Conservation (phyloP, 2,797 vertebrate genomes). For the Mastacembelus armatus region DNA sequence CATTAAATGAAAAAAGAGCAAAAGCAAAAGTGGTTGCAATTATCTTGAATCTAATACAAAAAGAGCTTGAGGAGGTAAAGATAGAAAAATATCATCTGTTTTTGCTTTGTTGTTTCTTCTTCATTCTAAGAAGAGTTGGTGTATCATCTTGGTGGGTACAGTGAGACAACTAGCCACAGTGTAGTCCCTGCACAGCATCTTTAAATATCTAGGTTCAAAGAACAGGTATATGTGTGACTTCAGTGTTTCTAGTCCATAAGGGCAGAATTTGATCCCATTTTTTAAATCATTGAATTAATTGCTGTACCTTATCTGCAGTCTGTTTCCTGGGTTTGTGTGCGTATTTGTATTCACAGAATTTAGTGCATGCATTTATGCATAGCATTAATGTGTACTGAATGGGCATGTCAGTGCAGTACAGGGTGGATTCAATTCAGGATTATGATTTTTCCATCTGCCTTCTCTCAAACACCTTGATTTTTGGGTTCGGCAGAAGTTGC, state of each 20-base stretch:
- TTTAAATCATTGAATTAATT: too few species aligned
- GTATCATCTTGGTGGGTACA: slow-evolving; percentile 38
- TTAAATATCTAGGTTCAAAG: slow-evolving; percentile 77
- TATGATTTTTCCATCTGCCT: slow-evolving; percentile 60
- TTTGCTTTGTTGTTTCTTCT: slow-evolving; percentile 35
- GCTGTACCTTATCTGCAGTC: too few species aligned
- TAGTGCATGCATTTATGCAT: too few species aligned
- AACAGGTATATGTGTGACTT: too few species aligned
- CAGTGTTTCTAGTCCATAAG: too few species aligned
- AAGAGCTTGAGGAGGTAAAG: slow-evolving; percentile 59
- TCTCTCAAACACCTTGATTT: slow-evolving; percentile 53
- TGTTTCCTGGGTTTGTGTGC: too few species aligned
- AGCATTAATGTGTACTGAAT: too few species aligned
- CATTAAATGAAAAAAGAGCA: slow-evolving; percentile 72
- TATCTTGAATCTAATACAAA: slow-evolving; percentile 70
- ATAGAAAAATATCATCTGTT: slow-evolving; percentile 61
- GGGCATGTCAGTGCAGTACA: too few species aligned
- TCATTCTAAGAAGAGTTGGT: slow-evolving; percentile 22
- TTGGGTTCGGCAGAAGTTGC: slow-evolving; percentile 31
- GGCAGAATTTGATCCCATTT: too few species aligned
- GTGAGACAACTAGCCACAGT: slow-evolving; percentile 29
- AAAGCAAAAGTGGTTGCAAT: slow-evolving; percentile 49
- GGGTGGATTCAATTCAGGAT: slow-evolving; percentile 30
- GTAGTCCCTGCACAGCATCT: slow-evolving; percentile 45
- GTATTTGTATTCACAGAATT: too few species aligned